These are phyloP conservation scores for Clamator glandarius DNA, from an alignment of 2,797 vertebrate genomes.

Conservation along the genomic window DNA sequence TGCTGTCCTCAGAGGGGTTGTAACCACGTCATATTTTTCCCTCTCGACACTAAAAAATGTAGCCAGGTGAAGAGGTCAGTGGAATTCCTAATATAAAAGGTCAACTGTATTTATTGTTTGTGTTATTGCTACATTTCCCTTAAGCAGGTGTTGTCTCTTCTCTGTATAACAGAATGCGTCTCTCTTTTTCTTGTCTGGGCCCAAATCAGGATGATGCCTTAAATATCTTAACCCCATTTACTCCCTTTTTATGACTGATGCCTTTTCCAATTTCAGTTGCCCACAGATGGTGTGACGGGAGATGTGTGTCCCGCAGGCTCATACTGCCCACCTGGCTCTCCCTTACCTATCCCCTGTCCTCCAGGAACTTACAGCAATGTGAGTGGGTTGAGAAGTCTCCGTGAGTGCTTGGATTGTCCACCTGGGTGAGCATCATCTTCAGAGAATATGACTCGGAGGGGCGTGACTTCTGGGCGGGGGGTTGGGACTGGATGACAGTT, in stretches of 20 bases:
- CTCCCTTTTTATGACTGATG: neutral
- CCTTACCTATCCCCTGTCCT: slow-evolving; percentile 83
- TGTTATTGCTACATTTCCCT: neutral
- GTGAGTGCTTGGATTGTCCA: slow-evolving; percentile 84
- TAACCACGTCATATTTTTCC: rapidly evolving
- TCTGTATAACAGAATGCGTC: neutral
- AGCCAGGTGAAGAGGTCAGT: neutral
- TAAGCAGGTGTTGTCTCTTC: neutral
- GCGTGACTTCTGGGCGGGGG: too few relatives aligned
- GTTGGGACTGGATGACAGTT: too few relatives aligned
- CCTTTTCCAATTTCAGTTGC: slow-evolving; percentile 73
- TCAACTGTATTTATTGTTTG: neutral
- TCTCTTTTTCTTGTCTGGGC: rapidly evolving
- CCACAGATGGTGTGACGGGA: slow-evolving; percentile 82
- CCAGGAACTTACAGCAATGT: slow-evolving; percentile 85
- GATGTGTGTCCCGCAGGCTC: slow-evolving; percentile 81
- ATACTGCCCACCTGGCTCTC: slow-evolving; percentile 80
- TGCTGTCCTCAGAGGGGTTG: neutral
- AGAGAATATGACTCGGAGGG: too few relatives aligned
- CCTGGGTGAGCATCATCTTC: slow-evolving; percentile 79
- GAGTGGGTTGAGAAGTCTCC: slow-evolving; percentile 76
- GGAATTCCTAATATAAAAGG: neutral
- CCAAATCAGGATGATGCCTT: neutral
- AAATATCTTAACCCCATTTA: neutral
- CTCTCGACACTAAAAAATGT: neutral